Evolutionary conservation across 2,888 invertebrate genomes (phyloP).

Genomic region (Phorcus lineatus): DNA sequence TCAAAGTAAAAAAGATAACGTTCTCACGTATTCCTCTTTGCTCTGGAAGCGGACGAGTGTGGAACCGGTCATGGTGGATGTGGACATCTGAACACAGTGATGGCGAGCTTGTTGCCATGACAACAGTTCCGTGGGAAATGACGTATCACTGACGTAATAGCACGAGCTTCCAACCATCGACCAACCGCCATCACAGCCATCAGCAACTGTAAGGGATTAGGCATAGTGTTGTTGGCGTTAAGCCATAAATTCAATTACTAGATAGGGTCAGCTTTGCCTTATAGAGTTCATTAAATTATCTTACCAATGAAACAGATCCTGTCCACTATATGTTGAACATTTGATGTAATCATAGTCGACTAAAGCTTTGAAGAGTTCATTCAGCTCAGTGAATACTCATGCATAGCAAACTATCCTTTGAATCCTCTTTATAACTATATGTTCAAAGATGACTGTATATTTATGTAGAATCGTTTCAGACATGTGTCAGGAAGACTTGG

Average conservation of each 20-base stretch:
- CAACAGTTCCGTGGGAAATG: constrained; percentile 45
- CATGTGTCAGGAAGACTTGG: neutral
- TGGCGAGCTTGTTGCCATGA: constrained; percentile 47
- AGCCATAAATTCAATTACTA: neutral
- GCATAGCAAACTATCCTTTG: too few relatives aligned
- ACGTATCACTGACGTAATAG: constrained; percentile 45
- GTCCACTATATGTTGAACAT: neutral
- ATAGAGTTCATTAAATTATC: too few relatives aligned
- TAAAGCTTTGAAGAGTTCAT: neutral
- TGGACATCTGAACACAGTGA: constrained; percentile 32
- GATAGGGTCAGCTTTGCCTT: neutral
- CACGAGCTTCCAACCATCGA: constrained; percentile 36
- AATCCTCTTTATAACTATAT: too few relatives aligned
- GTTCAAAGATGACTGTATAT: neutral
- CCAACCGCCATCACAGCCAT: constrained; percentile 8
- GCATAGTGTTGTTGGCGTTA: neutral
- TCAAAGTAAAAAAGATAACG: neutral
- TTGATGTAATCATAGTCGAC: neutral
- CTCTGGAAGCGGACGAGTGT: constrained; percentile 17
- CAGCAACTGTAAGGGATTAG: neutral
- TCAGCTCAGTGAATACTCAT: too few relatives aligned
- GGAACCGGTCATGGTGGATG: neutral
- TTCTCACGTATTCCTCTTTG: constrained; percentile 18
- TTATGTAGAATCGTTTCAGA: neutral
- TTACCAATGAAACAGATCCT: neutral